Conservation (phyloP, 2,888 invertebrate genomes). For the Isoperla grammatica region DNA sequence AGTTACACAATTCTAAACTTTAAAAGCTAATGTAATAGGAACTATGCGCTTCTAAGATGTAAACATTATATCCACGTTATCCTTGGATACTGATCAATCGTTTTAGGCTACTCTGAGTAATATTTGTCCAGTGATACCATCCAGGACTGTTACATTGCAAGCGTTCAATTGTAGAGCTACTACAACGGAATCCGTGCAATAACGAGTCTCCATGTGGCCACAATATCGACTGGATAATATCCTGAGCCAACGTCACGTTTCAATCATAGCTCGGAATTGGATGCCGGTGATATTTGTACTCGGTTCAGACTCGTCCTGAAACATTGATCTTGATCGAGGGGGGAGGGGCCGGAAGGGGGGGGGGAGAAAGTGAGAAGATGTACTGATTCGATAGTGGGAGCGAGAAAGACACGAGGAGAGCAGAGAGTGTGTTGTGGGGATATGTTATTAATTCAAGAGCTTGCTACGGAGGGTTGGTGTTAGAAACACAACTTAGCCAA, state of each 20-base stretch:
- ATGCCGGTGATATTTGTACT: conserved; percentile 14
- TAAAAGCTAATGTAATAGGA: too few species aligned
- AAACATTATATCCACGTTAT: too few species aligned
- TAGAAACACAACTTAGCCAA: neutral
- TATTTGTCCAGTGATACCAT: too few species aligned
- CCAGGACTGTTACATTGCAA: too few species aligned
- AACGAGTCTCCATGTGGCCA: neutral
- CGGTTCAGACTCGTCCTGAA: neutral
- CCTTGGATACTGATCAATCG: too few species aligned
- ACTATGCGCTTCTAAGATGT: too few species aligned
- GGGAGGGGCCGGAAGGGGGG: neutral
- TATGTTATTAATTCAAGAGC: conserved; percentile 16
- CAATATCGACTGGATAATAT: neutral
- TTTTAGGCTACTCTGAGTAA: too few species aligned
- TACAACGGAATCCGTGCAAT: too few species aligned
- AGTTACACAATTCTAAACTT: too few species aligned
- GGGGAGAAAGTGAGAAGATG: neutral
- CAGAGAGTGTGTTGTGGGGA: neutral
- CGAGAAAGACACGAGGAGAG: neutral
- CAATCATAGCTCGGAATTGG: conserved; percentile 11
- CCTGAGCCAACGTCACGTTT: conserved; percentile 11
- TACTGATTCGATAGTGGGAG: neutral
- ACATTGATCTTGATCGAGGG: conserved; percentile 6
- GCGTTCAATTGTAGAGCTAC: too few species aligned
- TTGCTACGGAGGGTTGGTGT: neutral